phyloP scores from a whole-genome alignment of 2,888 invertebrate genomes.

The Fragum sueziense region DNA sequence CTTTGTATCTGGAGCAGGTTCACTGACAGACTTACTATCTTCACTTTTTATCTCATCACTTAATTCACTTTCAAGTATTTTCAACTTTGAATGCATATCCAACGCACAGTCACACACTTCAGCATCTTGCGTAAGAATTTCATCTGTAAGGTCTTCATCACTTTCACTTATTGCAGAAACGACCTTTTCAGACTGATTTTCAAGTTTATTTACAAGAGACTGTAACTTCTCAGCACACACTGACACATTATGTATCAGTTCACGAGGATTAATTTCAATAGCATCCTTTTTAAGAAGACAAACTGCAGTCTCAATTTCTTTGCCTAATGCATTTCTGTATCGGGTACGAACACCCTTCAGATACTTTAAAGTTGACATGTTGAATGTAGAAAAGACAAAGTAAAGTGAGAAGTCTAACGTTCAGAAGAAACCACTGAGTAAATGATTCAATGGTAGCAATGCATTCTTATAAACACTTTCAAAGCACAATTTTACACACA shows the following conservation, averaged over 20 bases:
- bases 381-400: too few relatives aligned
- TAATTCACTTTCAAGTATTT: conserved; percentile 4
- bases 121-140: too few relatives aligned
- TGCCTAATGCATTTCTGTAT: not conserved
- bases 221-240: too few relatives aligned
- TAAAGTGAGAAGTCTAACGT: too few relatives aligned
- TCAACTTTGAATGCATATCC: not conserved
- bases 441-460: too few relatives aligned
- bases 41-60: not conserved
- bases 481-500: too few relatives aligned
- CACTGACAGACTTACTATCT: not conserved
- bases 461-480: too few relatives aligned
- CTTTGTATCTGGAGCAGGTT: not conserved
- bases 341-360: too few relatives aligned
- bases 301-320: not conserved
- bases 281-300: not conserved
- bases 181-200: conserved; percentile 1
- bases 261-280: not conserved
- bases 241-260: too few relatives aligned
- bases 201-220: conserved; percentile 1
- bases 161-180: not conserved
- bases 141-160: too few relatives aligned
- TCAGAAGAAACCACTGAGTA: too few relatives aligned
- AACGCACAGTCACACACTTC: not conserved
- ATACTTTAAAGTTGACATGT: not conserved